Conservation (phyloP, 2,888 invertebrate genomes). For the Habroteleia sp. region DNA sequence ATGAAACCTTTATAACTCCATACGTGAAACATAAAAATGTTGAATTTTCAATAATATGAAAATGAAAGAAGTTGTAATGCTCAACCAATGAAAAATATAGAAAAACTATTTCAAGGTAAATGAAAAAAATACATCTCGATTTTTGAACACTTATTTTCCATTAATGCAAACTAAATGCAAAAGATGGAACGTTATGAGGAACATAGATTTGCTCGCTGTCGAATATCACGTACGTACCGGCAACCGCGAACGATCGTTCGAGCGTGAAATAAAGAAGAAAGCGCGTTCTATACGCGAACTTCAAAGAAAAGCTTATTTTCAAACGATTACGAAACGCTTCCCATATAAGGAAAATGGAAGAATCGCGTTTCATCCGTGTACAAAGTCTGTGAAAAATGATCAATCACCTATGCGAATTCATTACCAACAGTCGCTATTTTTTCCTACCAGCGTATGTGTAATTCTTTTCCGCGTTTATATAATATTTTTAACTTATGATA, state of each 20-base stretch:
- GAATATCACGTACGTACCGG: constrained; percentile 54
- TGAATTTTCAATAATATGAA: too few species aligned
- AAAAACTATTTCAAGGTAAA: constrained; percentile 9
- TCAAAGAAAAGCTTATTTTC: constrained; percentile 77
- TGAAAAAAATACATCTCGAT: constrained; percentile 21
- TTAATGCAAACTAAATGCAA: constrained; percentile 42
- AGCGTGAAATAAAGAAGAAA: constrained; percentile 73
- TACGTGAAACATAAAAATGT: too few species aligned
- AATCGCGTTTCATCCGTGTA: constrained; percentile 74
- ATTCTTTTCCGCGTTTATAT: constrained; percentile 43
- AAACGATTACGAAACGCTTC: constrained; percentile 77
- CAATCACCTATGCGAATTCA: constrained; percentile 63
- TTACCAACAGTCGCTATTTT: constrained; percentile 45
- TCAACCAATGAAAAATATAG: too few species aligned
- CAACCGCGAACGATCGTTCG: constrained; percentile 60
- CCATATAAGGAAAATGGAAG: constrained; percentile 74
- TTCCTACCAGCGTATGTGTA: constrained; percentile 33
- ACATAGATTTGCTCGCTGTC: constrained; percentile 47
- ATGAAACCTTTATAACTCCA: too few species aligned
- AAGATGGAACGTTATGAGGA: constrained; percentile 48
- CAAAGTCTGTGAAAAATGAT: constrained; percentile 71
- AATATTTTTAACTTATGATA: constrained; percentile 29
- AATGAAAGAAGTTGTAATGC: too few species aligned
- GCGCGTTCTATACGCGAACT: constrained; percentile 73
- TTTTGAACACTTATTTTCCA: constrained; percentile 36